Conservation (phyloP, 2,797 vertebrate genomes). For the Lateolabrax maculatus region DNA sequence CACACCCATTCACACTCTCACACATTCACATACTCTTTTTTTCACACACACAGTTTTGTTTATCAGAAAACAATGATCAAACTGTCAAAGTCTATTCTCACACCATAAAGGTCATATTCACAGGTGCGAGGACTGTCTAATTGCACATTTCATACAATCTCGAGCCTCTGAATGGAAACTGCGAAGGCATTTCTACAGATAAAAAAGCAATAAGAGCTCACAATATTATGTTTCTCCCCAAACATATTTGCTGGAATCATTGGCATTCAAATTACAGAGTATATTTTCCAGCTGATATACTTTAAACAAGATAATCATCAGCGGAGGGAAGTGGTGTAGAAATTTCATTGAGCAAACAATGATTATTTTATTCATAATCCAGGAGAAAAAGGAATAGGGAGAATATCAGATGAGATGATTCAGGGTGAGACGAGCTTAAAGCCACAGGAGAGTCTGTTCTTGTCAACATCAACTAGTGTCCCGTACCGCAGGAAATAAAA, state of each 20-base stretch:
- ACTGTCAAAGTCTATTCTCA: constrained; percentile 67
- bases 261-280: constrained; percentile 85
- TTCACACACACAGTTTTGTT: constrained; percentile 48
- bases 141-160: constrained; percentile 79
- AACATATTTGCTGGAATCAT: constrained; percentile 79
- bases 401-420: constrained; percentile 78
- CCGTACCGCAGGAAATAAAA: constrained; percentile 45
- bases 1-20: constrained; percentile 26
- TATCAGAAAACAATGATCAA: constrained; percentile 75
- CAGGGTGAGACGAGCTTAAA: constrained; percentile 47
- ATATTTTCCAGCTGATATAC: constrained; percentile 86
- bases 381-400: constrained; percentile 53
- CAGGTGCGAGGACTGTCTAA: constrained; percentile 74
- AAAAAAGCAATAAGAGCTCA: constrained; percentile 78
- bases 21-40: background rate
- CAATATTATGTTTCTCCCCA: constrained; percentile 69
- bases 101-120: constrained; percentile 79
- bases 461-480: constrained; percentile 43
- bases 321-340: constrained; percentile 81
- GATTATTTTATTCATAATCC: constrained; percentile 86
- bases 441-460: constrained; percentile 34
- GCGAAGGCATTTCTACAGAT: constrained; percentile 77
- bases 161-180: constrained; percentile 73
- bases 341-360: constrained; percentile 84
- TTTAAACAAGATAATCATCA: constrained; percentile 87